A percentile compares a stretch with the other conserved stretches of the same genome.
Evolutionary conservation across 2,888 invertebrate species (phyloP).

Genomic region (Caenorhabditis wallacei): DNA sequence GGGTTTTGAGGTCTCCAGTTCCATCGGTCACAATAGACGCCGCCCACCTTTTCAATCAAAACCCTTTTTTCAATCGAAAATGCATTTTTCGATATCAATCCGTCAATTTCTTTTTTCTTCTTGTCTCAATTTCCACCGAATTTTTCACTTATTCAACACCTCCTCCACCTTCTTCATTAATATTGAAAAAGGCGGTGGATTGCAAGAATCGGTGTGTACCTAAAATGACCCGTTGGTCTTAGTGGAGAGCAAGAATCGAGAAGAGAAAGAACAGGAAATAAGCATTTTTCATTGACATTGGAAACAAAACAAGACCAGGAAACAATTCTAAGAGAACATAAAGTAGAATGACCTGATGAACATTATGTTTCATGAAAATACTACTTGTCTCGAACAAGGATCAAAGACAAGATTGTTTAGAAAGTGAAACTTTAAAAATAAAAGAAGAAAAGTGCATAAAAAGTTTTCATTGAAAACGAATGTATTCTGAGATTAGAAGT

Average conservation of each 20-base stretch:
- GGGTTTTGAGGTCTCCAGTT: neutral
- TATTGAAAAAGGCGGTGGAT: constrained; percentile 20
- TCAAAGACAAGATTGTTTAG: no score
- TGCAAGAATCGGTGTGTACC: constrained; percentile 33
- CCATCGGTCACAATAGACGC: constrained; percentile 21
- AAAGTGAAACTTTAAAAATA: no score
- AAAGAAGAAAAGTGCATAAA: no score
- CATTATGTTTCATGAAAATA: no score
- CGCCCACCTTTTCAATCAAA: constrained; percentile 54
- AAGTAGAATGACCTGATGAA: constrained; percentile 8
- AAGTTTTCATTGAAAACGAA: no score
- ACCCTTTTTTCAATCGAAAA: constrained; percentile 38
- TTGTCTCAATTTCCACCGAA: neutral
- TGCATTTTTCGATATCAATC: constrained; percentile 66
- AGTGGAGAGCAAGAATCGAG: constrained; percentile 10
- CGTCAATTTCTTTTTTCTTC: constrained; percentile 22
- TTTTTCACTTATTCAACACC: neutral
- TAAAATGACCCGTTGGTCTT: constrained; percentile 24
- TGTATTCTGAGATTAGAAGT: no score
- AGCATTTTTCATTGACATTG: constrained; percentile 21
- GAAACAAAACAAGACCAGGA: constrained; percentile 15
- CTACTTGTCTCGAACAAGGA: no score
- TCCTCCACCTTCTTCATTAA: constrained; percentile 20
- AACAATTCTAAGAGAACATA: constrained; percentile 22
- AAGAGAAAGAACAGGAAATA: constrained; percentile 5